Evolutionary conservation across 2,888 invertebrate genomes (phyloP).

Genomic region (Pegoplata infirma): DNA sequence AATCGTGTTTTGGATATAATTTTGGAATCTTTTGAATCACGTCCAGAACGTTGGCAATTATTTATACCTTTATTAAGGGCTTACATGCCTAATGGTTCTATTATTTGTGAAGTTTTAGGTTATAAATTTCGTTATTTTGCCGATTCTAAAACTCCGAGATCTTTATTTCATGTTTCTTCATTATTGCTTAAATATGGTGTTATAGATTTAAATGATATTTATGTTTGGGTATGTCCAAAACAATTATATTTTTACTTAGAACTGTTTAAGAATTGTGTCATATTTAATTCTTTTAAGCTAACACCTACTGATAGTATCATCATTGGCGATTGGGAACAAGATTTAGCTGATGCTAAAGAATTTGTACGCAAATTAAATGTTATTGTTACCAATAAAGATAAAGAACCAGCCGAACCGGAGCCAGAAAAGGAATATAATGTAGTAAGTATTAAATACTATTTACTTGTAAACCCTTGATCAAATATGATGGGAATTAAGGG

Average conservation of each 20-base stretch:
- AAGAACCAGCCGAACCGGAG: constrained; percentile 85
- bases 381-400: constrained; percentile 89
- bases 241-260: no score
- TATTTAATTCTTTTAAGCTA: no score
- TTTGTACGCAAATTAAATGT: constrained; percentile 92
- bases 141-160: constrained; percentile 84
- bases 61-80: constrained; percentile 92
- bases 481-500: no score
- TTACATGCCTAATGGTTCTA: constrained; percentile 92
- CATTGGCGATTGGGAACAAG: constrained; percentile 88
- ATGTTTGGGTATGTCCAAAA: constrained; percentile 90
- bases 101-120: constrained; percentile 95
- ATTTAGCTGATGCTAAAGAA: constrained; percentile 89
- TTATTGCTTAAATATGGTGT: constrained; percentile 92
- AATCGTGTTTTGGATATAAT: constrained; percentile 98
- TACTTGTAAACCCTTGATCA: no score
- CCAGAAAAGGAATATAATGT: constrained; percentile 84
- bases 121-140: constrained; percentile 90
- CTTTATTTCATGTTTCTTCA: constrained; percentile 93
- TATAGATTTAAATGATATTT: constrained; percentile 91
- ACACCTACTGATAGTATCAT: constrained; percentile 91
- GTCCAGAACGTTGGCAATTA: constrained; percentile 86
- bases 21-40: constrained; percentile 96
- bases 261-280: no score
- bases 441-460: no score